Evolutionary conservation across 2,113 vertebrate species (phyloP).

Genomic region (Dromas ardeola): DNA sequence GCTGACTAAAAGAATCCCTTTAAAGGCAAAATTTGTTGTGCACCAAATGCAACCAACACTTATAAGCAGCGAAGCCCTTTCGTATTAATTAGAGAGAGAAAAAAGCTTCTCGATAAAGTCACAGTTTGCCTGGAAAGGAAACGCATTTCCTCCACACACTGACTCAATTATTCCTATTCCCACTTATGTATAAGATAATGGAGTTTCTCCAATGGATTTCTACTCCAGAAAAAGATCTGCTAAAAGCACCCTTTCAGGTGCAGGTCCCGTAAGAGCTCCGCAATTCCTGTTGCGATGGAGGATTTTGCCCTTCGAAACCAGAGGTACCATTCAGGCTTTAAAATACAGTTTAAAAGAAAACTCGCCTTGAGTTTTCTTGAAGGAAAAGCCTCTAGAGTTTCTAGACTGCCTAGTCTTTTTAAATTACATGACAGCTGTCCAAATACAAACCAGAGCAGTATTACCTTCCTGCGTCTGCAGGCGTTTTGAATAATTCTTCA

Average conservation of each 20-base stretch:
- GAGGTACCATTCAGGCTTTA: background rate
- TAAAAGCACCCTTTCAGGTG: background rate
- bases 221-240: background rate
- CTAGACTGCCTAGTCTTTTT: background rate
- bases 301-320: background rate
- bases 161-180: background rate
- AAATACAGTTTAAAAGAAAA: background rate
- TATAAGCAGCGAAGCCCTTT: background rate
- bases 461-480: conserved; percentile 29
- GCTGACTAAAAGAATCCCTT: conserved; percentile 16
- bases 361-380: background rate
- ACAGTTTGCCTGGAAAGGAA: conserved; percentile 7
- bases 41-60: background rate
- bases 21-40: conserved; percentile 1
- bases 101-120: background rate
- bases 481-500: background rate
- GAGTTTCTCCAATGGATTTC: background rate
- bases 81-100: background rate
- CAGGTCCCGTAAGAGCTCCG: background rate
- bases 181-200: background rate
- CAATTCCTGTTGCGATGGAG: background rate
- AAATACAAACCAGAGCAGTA: conserved; percentile 28
- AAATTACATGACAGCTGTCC: conserved; percentile 22
- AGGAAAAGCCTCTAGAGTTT: conserved; percentile 22
- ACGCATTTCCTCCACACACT: background rate